Percentiles rank a stretch among this genome's conserved stretches.
Conservation (phyloP, 2,888 invertebrate species). For the Micropterix aruncella region DNA sequence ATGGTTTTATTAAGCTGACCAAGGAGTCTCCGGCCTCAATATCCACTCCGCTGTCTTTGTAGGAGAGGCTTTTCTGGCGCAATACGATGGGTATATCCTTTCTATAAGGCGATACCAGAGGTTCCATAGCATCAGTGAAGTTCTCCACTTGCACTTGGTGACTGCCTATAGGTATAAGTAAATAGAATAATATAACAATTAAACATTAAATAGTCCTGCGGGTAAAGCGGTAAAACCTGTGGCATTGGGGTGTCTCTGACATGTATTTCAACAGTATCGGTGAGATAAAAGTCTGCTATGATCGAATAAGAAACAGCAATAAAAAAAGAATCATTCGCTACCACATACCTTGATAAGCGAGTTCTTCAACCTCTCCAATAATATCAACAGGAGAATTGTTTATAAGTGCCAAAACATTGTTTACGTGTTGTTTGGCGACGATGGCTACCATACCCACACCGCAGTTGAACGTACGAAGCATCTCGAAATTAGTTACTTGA, state of each 20-base stretch:
- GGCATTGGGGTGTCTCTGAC: too few species aligned
- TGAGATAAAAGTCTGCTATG: too few species aligned
- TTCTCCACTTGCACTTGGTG: constrained; percentile 48
- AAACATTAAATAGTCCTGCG: too few species aligned
- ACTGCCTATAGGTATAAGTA: constrained; percentile 31
- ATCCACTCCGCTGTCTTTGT: constrained; percentile 77
- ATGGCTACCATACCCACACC: constrained; percentile 83
- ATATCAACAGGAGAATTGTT: constrained; percentile 20
- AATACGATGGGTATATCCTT: constrained; percentile 15
- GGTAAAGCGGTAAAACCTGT: too few species aligned
- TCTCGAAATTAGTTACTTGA: constrained; percentile 58
- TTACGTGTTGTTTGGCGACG: constrained; percentile 44
- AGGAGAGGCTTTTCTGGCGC: constrained; percentile 41
- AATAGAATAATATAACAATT: too few species aligned
- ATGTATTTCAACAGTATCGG: too few species aligned
- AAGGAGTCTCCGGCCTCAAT: constrained; percentile 75
- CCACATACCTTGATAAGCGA: constrained; percentile 24
- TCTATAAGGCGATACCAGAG: constrained; percentile 21
- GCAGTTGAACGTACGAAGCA: constrained; percentile 90
- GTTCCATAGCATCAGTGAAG: constrained; percentile 50
- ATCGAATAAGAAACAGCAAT: too few species aligned
- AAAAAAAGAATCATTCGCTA: not conserved
- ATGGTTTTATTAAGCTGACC: constrained; percentile 57
- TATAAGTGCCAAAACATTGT: constrained; percentile 24
- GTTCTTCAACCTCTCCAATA: constrained; percentile 28